These are phyloP conservation scores for Dusona sp. DNA, from an alignment of 2,888 invertebrate species.

Conservation along the genomic window DNA sequence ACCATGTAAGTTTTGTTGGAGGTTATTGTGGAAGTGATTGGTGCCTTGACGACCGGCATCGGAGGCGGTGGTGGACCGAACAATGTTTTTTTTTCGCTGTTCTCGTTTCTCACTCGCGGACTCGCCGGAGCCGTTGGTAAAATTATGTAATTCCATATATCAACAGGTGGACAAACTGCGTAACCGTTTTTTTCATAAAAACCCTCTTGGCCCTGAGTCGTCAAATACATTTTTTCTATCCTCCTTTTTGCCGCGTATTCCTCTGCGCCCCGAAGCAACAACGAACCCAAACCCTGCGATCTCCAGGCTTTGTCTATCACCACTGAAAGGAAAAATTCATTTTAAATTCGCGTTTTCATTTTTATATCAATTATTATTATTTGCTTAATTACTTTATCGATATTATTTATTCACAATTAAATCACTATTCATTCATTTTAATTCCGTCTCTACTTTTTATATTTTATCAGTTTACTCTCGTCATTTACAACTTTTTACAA, in stretches of 20 bases:
- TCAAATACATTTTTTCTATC: conserved; percentile 88
- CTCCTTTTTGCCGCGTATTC: conserved; percentile 88
- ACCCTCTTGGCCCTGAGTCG: conserved; percentile 90
- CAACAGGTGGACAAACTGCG: conserved; percentile 88
- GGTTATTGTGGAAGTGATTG: conserved; percentile 67
- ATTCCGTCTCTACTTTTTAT: not conserved
- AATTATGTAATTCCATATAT: conserved; percentile 75
- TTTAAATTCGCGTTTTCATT: not conserved
- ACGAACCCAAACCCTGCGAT: conserved; percentile 91
- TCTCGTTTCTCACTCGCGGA: conserved; percentile 34
- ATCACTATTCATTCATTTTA: too few relatives aligned
- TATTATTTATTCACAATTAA: not conserved
- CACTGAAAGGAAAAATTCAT: conserved; percentile 84
- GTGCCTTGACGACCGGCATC: conserved; percentile 75
- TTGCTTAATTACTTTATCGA: not conserved
- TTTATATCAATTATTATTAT: not conserved
- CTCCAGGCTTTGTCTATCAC: conserved; percentile 90
- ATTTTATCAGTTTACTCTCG: too few relatives aligned
- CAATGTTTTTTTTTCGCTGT: conserved; percentile 70
- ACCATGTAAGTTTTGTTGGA: conserved; percentile 83
- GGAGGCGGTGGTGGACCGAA: conserved; percentile 84
- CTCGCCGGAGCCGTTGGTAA: conserved; percentile 66
- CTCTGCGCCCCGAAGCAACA: conserved; percentile 91
- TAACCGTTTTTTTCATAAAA: conserved; percentile 92
- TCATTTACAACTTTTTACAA: not conserved